A percentile compares a stretch with the other conserved stretches of the same genome.
Evolutionary conservation across 2,797 vertebrate genomes (phyloP).

Genomic region (Centroberyx gerrardi): DNA sequence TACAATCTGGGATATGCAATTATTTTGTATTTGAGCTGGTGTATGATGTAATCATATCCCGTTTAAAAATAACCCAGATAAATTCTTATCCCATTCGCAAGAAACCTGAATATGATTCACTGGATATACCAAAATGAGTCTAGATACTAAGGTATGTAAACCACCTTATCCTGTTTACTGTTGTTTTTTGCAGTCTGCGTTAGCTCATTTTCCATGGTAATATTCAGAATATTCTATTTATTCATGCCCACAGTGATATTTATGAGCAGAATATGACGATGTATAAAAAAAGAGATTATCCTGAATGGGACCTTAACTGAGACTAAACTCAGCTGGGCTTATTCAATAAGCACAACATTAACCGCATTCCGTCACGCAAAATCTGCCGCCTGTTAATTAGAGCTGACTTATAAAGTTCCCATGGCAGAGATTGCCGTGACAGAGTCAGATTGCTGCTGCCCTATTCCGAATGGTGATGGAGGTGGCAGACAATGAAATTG

Average conservation of each 20-base stretch:
- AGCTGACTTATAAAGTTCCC: constrained; percentile 60
- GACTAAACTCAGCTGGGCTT: constrained; percentile 21
- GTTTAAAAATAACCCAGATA: no score
- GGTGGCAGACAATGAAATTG: constrained; percentile 54
- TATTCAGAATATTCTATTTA: constrained; percentile 5
- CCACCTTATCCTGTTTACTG: not conserved
- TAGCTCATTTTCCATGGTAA: constrained; percentile 10
- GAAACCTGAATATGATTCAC: not conserved
- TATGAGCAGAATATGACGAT: not conserved
- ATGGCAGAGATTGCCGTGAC: constrained; percentile 60
- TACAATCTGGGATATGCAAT: no score
- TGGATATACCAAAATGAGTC: not conserved
- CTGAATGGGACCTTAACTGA: constrained; percentile 25
- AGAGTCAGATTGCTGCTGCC: constrained; percentile 58
- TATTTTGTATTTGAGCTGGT: no score
- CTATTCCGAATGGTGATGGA: constrained; percentile 57
- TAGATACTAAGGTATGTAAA: not conserved
- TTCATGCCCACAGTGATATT: not conserved
- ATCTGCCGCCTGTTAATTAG: constrained; percentile 64
- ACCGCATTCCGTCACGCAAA: constrained; percentile 40
- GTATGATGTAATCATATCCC: no score
- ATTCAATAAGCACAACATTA: constrained; percentile 50
- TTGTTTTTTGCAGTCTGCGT: constrained; percentile 18
- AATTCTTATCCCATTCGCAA: no score
- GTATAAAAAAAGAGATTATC: constrained; percentile 8